Evolutionary conservation across 2,797 vertebrate genomes (phyloP).

Genomic region (Glossophaga mutica): DNA sequence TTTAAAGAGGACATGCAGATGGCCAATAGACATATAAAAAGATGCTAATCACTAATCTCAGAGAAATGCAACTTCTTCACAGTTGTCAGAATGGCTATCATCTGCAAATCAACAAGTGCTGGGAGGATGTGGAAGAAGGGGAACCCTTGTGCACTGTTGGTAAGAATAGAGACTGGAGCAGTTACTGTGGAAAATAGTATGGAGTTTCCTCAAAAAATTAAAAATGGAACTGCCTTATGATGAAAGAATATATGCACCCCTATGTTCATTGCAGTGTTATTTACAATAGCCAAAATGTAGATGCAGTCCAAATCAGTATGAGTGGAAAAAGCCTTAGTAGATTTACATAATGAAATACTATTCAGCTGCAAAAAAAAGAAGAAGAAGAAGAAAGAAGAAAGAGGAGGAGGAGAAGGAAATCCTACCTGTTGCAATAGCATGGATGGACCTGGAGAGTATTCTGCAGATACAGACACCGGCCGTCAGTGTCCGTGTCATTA

Average conservation of each 20-base stretch:
- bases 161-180: background rate
- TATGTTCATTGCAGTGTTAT: background rate
- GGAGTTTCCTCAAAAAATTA: background rate
- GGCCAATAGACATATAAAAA: background rate
- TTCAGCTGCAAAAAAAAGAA: background rate
- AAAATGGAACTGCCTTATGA: background rate
- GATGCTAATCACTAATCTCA: background rate
- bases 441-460: background rate
- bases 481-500: too few relatives aligned
- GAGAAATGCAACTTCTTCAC: background rate
- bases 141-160: background rate
- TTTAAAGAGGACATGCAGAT: background rate
- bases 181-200: background rate
- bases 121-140: background rate
- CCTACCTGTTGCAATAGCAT: background rate
- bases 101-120: background rate
- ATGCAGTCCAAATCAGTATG: background rate
- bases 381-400: too few relatives aligned
- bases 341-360: background rate
- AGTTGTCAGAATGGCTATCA: background rate
- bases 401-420: background rate
- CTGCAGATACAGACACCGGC: background rate
- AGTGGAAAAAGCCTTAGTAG: background rate
- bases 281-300: background rate
- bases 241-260: background rate